Percentiles rank a stretch among this genome's conserved stretches.
phyloP scores from a whole-genome alignment of 2,888 invertebrate species.

The Drosophila kuntzei region DNA sequence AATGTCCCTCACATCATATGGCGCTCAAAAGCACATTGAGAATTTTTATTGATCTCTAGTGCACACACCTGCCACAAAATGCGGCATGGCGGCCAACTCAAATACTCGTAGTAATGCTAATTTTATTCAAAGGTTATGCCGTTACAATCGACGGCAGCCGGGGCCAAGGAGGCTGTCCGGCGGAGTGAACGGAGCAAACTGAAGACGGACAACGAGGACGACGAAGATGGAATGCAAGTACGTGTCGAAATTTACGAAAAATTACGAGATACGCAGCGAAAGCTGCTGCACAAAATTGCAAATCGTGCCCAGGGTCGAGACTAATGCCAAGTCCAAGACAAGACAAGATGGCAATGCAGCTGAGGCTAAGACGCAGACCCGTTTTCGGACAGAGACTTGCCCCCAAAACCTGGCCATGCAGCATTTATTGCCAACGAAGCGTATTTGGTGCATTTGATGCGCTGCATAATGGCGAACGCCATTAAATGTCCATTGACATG shows the following conservation, averaged over 20 bases:
- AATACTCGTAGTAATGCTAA: constrained; percentile 71
- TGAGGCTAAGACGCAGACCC: constrained; percentile 47
- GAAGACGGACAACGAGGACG: constrained; percentile 42
- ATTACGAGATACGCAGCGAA: constrained; percentile 73
- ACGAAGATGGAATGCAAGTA: constrained; percentile 83
- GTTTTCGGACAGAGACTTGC: constrained; percentile 28
- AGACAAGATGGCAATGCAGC: constrained; percentile 32
- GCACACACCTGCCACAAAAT: constrained; percentile 58
- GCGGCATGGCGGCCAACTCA: constrained; percentile 33
- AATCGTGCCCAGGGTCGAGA: constrained; percentile 70
- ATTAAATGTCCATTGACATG: constrained; percentile 83
- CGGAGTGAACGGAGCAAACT: constrained; percentile 11
- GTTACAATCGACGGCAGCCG: constrained; percentile 56
- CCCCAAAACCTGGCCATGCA: constrained; percentile 66
- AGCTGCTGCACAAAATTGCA: constrained; percentile 78
- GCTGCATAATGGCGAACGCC: constrained; percentile 82
- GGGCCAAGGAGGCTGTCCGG: constrained; percentile 31
- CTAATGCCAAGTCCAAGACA: constrained; percentile 40
- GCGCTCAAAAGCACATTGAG: constrained; percentile 64
- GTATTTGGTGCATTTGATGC: constrained; percentile 83
- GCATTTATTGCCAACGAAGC: constrained; percentile 82
- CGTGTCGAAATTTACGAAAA: constrained; percentile 82
- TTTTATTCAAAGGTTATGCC: constrained; percentile 81
- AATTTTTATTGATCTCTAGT: constrained; percentile 72
- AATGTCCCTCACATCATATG: constrained; percentile 70